These are phyloP conservation scores for Rhinichthys klamathensis DNA, from an alignment of 2,113 vertebrate species.

Conservation along the genomic window DNA sequence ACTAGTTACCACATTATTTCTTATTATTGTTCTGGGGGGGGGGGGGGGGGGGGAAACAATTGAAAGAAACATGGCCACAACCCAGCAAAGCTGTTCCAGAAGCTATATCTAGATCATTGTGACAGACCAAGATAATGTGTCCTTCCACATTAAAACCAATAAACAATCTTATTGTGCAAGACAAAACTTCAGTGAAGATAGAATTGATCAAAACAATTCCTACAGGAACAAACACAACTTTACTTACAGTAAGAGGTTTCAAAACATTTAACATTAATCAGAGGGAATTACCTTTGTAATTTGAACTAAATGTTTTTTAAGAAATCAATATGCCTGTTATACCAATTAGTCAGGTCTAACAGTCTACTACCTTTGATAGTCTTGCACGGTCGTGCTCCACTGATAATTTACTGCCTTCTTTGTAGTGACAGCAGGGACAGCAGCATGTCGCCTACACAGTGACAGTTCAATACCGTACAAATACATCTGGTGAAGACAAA, in stretches of 20 bases:
- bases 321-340: background rate
- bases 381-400: background rate
- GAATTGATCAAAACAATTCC: background rate
- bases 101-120: background rate
- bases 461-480: background rate
- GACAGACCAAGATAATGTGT: background rate
- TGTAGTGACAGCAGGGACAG: slow-evolving; percentile 1
- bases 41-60: no score
- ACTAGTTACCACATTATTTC: background rate
- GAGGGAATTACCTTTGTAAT: background rate
- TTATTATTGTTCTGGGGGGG: background rate
- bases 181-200: background rate
- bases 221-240: background rate
- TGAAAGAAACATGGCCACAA: background rate
- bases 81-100: background rate
- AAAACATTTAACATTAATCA: background rate
- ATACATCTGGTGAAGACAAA: slow-evolving; percentile 18
- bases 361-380: background rate
- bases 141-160: background rate
- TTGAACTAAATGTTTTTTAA: background rate
- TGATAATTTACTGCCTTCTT: background rate
- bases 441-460: slow-evolving; percentile 12
- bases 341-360: background rate
- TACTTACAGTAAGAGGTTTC: background rate
- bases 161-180: background rate